These are phyloP conservation scores for Antheraea pernyi DNA, from an alignment of 1,140 invertebrate genomes.

Conservation along the genomic window DNA sequence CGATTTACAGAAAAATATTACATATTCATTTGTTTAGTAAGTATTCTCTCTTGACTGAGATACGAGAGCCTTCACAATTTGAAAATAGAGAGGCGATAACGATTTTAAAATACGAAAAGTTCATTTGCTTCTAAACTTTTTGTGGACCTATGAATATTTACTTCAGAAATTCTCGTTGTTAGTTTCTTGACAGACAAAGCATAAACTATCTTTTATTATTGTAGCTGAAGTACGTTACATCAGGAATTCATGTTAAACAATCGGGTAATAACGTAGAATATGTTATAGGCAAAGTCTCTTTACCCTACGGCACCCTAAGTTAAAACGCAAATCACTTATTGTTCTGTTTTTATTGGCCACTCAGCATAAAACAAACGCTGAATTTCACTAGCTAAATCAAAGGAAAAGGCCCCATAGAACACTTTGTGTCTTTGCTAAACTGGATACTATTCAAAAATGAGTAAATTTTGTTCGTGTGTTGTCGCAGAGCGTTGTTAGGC, in stretches of 20 bases:
- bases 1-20: no score
- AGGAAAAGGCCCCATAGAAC: conserved; percentile 25
- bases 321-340: conserved; percentile 52
- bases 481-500: conserved; percentile 72
- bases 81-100: not conserved
- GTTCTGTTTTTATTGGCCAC: conserved; percentile 44
- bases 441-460: conserved; percentile 52
- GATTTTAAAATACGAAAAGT: no score
- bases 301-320: conserved; percentile 50
- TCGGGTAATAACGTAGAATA: no score
- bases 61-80: no score
- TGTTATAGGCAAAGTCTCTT: conserved; percentile 36
- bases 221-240: no score
- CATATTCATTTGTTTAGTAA: no score
- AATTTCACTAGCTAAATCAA: no score
- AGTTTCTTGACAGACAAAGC: not conserved
- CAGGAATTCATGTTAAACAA: no score
- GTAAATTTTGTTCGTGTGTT: conserved; percentile 69
- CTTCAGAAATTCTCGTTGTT: not conserved
- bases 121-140: not conserved
- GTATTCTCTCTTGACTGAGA: no score
- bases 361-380: no score
- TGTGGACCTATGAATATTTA: not conserved
- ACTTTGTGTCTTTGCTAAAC: conserved; percentile 17
- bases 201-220: not conserved